Evolutionary conservation across 2,888 invertebrate species (phyloP).

Genomic region (Busseola fusca): DNA sequence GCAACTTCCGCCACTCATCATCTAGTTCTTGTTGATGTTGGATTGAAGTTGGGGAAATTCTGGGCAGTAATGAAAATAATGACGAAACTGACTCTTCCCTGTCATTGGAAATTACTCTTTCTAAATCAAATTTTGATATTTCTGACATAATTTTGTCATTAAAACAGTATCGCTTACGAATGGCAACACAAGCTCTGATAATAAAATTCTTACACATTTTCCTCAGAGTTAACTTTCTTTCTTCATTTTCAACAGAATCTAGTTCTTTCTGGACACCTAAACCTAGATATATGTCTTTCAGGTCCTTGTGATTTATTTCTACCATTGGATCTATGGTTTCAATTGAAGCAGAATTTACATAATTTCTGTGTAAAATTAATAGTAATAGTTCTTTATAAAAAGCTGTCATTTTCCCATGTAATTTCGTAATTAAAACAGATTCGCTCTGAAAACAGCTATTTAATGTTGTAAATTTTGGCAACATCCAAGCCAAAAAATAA

Average conservation of each 20-base stretch:
- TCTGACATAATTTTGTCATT: background rate
- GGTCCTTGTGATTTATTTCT: constrained; percentile 5
- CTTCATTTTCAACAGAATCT: background rate
- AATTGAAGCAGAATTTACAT: constrained; percentile 13
- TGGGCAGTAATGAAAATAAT: too few relatives aligned
- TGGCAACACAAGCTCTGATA: constrained; percentile 5
- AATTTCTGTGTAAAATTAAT: constrained; percentile 5
- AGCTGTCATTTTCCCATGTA: constrained; percentile 3
- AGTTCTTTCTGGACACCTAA: constrained; percentile 16
- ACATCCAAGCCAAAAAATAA: constrained; percentile 27
- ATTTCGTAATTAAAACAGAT: constrained; percentile 18
- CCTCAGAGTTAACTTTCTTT: constrained; percentile 2
- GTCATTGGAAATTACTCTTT: too few relatives aligned
- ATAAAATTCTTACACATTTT: constrained; percentile 12
- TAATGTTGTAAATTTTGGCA: constrained; percentile 33
- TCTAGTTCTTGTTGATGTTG: too few relatives aligned
- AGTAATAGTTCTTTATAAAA: constrained; percentile 19
- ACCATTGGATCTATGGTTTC: constrained; percentile 7
- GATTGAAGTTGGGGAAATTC: too few relatives aligned
- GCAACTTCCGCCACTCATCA: too few relatives aligned
- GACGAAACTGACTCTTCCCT: too few relatives aligned
- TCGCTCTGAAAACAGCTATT: constrained; percentile 29
- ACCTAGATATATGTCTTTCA: constrained; percentile 6
- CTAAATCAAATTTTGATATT: constrained; percentile 6
- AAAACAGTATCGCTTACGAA: constrained; percentile 12